Conservation (phyloP, 2,797 vertebrate species). For the Aselliscus stoliczkanus region DNA sequence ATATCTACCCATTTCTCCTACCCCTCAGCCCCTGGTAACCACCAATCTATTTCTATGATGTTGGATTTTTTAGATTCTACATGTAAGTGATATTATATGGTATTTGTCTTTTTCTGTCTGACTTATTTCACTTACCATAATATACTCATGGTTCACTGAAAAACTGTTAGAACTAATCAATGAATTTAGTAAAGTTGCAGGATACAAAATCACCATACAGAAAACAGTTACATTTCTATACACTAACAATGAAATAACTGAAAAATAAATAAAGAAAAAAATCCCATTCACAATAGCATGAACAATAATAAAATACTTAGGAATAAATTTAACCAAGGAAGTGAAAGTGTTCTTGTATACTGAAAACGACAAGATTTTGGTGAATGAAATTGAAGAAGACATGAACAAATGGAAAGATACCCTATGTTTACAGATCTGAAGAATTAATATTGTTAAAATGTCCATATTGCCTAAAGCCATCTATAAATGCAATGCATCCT, state of each 20-base stretch:
- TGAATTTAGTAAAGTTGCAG: background rate
- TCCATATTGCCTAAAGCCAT: too few species aligned
- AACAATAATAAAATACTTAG: background rate
- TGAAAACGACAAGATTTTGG: background rate
- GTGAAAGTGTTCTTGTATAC: background rate
- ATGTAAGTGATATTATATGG: background rate
- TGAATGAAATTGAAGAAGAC: background rate
- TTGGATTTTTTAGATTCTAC: background rate
- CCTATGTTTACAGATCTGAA: too few species aligned
- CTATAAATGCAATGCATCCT: too few species aligned
- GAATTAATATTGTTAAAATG: too few species aligned
- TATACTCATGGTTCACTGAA: background rate
- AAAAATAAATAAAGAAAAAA: background rate
- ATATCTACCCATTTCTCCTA: too few species aligned
- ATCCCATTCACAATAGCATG: background rate
- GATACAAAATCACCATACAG: background rate
- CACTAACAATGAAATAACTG: background rate
- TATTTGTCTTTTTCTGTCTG: background rate
- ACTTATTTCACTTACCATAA: background rate
- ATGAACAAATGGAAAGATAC: background rate
- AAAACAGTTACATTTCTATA: background rate
- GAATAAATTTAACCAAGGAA: background rate
- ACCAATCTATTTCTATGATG: background rate
- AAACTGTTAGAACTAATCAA: background rate
- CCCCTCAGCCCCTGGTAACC: background rate